Conservation (phyloP, 2,888 invertebrate species). For the Drosophila testacea region DNA sequence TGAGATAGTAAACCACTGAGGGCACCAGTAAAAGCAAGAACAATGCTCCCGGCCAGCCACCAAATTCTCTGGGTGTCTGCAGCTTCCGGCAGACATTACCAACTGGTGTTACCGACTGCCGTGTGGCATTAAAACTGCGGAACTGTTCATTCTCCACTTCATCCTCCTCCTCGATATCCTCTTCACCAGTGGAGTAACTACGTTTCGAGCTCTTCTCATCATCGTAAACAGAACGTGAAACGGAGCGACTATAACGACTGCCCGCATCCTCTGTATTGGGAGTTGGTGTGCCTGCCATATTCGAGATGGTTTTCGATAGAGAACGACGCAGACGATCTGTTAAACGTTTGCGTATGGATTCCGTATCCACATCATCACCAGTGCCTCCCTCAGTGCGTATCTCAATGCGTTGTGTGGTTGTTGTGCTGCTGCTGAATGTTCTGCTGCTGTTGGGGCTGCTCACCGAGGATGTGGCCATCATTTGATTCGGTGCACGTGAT, state of each 20-base stretch:
- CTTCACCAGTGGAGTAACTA: conserved; percentile 75
- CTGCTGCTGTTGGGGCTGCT: conserved; percentile 73
- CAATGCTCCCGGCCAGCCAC: conserved; percentile 77
- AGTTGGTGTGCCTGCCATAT: conserved; percentile 61
- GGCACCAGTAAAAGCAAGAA: conserved; percentile 75
- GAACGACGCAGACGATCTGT: conserved; percentile 83
- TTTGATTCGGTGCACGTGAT: conserved; percentile 51
- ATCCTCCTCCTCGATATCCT: conserved; percentile 56
- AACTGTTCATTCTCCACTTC: conserved; percentile 59
- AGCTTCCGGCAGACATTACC: conserved; percentile 71
- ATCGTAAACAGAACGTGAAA: conserved; percentile 82
- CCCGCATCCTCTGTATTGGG: conserved; percentile 62
- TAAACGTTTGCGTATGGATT: conserved; percentile 80
- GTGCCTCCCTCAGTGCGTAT: conserved; percentile 70
- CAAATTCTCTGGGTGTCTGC: conserved; percentile 79
- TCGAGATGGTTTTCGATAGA: conserved; percentile 79
- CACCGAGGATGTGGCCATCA: conserved; percentile 69
- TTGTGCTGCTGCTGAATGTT: conserved; percentile 69
- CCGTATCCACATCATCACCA: conserved; percentile 63
- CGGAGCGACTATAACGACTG: conserved; percentile 78
- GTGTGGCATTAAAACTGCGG: conserved; percentile 73
- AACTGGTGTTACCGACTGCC: conserved; percentile 47
- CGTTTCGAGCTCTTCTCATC: conserved; percentile 83
- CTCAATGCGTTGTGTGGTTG: conserved; percentile 78
- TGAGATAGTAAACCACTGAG: conserved; percentile 75